Evolutionary conservation across 2,888 invertebrate species (phyloP), one percentile per base, ranked within the genome.

Genomic region (Leptogaster cylindrica): DNA sequence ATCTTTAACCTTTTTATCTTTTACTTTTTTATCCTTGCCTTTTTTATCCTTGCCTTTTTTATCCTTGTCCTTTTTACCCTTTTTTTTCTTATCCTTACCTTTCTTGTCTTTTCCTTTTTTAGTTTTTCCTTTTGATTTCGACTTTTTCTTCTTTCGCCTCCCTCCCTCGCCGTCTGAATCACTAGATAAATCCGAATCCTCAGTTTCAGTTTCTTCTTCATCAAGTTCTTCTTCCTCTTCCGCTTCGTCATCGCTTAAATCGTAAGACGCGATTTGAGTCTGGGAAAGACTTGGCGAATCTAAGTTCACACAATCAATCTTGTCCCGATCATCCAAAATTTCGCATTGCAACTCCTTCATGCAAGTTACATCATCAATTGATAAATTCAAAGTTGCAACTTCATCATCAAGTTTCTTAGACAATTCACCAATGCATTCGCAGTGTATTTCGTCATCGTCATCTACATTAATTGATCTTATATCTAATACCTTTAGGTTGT

Each of bases 211-310:
- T 1, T 65, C 61, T 23, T 55, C 51, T 0, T 73, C 72, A 10
- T 75, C 74, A 27, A 74, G 72, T 10, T 71, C 69, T 3, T 64
- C 65, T 1, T 66, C 67, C 3, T 66, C 71, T 0, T 46, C 27
- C 0, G 74, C 74, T 16, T 69, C 58, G 7, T 46, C 41, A 2
- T 66, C 68, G 48, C 1, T 27, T 18, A 20, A 18, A 23, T 23
- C 68, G 0, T 64, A 52, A n/a, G 69, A 68, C n/a, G 64, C 28
- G 25, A 70, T 27, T 6, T 68, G 72, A 0, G 65, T 71, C 39
- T 72, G 69, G 10, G 73, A 72, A 16, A 73, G 20, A 5, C 71
- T 69, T 2, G 73, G 73, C 2, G 72, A 71, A 61, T 73, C 72
- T 8, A 73, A 55, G 50, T 73, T 71, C 6, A n/a, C 46, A 7